These are phyloP conservation scores for Drosophila triauraria DNA, from an alignment of 1,140 invertebrate species.

Conservation along the genomic window DNA sequence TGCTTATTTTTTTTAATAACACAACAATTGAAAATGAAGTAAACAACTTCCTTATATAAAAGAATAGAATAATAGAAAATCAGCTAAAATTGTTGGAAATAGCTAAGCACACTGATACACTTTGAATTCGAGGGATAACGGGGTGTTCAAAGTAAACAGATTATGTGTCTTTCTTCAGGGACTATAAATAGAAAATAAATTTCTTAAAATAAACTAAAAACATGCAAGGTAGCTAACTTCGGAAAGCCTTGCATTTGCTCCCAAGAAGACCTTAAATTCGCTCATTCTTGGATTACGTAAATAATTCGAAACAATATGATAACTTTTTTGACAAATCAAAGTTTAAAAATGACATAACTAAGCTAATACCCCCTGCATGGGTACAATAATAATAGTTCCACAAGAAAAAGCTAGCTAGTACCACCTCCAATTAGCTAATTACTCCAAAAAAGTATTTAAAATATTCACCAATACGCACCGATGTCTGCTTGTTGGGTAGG, in stretches of 20 bases:
- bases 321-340: too few species aligned
- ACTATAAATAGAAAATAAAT: not conserved
- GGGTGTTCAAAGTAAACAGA: not conserved
- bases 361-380: too few species aligned
- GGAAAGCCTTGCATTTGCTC: too few species aligned
- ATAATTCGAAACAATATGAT: too few species aligned
- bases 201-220: not conserved
- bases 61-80: not conserved
- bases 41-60: too few species aligned
- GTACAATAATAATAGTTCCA: not conserved
- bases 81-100: not conserved
- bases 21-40: not conserved
- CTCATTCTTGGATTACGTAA: too few species aligned
- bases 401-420: not conserved
- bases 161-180: not conserved
- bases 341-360: too few species aligned
- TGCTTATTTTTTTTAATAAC: not conserved
- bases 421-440: not conserved
- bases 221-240: too few species aligned
- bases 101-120: not conserved
- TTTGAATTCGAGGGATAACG: not conserved
- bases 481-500: conserved; percentile 24
- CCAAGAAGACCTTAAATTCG: too few species aligned
- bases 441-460: not conserved
- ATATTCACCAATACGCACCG: conserved; percentile 31